phyloP scores from a whole-genome alignment of 2,797 vertebrate species.

The Etheostoma perlongum region DNA sequence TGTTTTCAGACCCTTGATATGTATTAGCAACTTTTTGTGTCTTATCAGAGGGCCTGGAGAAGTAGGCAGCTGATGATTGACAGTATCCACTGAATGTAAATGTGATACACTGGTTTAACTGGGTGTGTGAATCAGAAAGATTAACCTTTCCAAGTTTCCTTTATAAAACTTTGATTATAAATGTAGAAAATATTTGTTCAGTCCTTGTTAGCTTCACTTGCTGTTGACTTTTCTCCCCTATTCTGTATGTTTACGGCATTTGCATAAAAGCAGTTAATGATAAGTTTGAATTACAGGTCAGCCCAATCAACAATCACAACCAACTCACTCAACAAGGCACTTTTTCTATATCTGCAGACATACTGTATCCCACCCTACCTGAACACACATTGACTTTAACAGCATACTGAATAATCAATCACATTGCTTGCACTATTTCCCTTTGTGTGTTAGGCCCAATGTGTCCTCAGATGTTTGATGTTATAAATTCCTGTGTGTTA shows the following conservation, averaged over 20 bases:
- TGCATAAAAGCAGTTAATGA: not conserved
- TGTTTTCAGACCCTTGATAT: conserved; percentile 43
- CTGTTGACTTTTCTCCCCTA: not conserved
- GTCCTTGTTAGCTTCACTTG: not conserved
- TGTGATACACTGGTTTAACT: conserved; percentile 2
- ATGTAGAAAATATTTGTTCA: not conserved
- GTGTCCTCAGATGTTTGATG: conserved; percentile 4
- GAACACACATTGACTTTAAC: not conserved
- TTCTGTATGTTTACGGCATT: not conserved
- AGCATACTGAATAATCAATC: not conserved
- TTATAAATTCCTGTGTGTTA: conserved; percentile 15
- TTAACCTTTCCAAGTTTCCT: not conserved
- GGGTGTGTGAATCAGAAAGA: not conserved
- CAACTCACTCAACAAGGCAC: not conserved
- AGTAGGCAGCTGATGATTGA: not conserved
- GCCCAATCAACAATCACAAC: not conserved
- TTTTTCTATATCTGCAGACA: not conserved
- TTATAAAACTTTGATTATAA: not conserved
- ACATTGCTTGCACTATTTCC: not conserved
- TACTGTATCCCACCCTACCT: not conserved
- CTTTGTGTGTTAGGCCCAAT: not conserved
- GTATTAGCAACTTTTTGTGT: conserved; percentile 27
- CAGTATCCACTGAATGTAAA: not conserved
- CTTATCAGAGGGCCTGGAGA: conserved; percentile 9
- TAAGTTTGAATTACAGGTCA: conserved; percentile 32